phyloP scores from a whole-genome alignment of 2,113 vertebrate species.

The Columba janthina region DNA sequence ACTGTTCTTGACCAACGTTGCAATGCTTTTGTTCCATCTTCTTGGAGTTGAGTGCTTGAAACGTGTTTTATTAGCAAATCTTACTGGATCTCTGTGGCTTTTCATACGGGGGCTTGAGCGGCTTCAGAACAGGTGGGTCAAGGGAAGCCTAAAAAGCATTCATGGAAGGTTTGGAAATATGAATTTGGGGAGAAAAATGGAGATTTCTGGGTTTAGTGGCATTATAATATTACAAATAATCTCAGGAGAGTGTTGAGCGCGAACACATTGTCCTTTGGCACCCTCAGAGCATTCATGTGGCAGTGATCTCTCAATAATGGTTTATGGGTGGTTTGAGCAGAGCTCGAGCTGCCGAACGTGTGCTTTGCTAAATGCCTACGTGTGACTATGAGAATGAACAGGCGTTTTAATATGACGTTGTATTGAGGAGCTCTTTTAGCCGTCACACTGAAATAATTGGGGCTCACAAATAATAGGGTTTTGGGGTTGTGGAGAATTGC shows the following conservation, averaged over 20 bases:
- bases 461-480: background rate
- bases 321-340: conserved; percentile 36
- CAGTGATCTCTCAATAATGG: conserved; percentile 34
- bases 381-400: background rate
- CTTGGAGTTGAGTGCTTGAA: background rate
- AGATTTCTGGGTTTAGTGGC: no score
- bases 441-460: background rate
- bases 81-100: background rate
- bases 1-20: background rate
- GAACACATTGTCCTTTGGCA: conserved; percentile 40
- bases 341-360: background rate
- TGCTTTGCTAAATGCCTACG: rapidly evolving
- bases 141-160: background rate
- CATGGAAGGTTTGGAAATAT: background rate
- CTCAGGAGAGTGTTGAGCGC: background rate
- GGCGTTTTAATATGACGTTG: no score
- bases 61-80: no score
- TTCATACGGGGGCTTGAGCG: no score
- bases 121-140: background rate
- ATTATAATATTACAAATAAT: background rate
- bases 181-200: background rate
- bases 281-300: conserved; percentile 37
- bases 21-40: background rate
- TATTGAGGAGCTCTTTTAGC: background rate
- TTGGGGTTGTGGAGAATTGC: background rate